phyloP scores from a whole-genome alignment of 2,113 vertebrate genomes.

The Sapajus apella region DNA sequence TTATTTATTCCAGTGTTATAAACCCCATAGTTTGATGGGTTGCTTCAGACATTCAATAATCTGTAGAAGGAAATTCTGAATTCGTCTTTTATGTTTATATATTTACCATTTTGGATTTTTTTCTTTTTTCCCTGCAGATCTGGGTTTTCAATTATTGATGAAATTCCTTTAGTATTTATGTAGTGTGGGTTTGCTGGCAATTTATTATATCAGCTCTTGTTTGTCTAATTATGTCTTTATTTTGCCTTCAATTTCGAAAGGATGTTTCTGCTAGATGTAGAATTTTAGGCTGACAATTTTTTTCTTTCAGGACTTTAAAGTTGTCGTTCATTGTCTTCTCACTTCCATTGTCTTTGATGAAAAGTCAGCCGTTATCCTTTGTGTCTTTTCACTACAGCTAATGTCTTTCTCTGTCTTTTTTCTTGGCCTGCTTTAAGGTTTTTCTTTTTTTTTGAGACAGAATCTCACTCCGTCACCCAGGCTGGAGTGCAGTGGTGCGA shows the following conservation, averaged over 20 bases:
- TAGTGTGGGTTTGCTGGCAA: not conserved
- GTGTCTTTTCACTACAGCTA: rapidly evolving
- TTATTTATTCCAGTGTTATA: not conserved
- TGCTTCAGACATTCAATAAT: not conserved
- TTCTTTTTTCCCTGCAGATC: not conserved
- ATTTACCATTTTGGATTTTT: not conserved
- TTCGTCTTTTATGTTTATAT: not conserved
- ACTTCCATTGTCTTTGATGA: not conserved
- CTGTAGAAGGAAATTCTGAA: not conserved
- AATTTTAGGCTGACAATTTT: not conserved
- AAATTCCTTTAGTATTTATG: too few relatives aligned
- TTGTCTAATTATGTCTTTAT: not conserved
- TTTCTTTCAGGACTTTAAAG: not conserved
- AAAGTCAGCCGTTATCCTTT: not conserved
- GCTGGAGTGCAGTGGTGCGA: too few relatives aligned
- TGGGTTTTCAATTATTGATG: not conserved
- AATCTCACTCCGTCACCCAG: too few relatives aligned
- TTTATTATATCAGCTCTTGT: not conserved
- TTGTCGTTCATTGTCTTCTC: not conserved
- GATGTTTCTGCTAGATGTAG: not conserved
- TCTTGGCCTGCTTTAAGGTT: not conserved
- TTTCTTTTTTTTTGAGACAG: not conserved
- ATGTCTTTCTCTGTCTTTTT: not conserved
- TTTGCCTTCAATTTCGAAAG: not conserved
- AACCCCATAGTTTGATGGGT: not conserved